Evolutionary conservation across 1,140 invertebrate species (phyloP), one percentile per base, ranked within the genome.

Genomic region (Drosophila leontia): DNA sequence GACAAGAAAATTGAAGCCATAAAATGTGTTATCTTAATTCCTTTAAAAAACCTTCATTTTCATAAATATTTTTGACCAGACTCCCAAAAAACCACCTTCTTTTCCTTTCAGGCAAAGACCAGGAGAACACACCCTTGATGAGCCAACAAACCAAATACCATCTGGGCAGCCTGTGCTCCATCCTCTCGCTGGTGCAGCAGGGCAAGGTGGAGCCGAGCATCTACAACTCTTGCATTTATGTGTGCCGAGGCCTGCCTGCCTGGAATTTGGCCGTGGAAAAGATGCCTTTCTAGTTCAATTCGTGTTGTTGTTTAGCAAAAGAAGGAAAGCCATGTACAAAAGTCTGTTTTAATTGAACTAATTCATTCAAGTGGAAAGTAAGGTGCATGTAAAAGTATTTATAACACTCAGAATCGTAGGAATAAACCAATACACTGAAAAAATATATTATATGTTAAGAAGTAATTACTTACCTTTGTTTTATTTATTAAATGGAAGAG

Each of bases 201-300:
- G 77, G 88, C 32, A 60, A 70, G 12, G 61, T 77, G 17, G 91
- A 92, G 55, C 57, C 76, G 4, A 71, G 71, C 23, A 51, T 82
- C 42, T 91, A 92, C 67, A 92, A 91, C 42, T 80, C 55, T 34
- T 84, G 92, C 45, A 65, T 87, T 12, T 92, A 91, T 53, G 88
- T 92, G 5, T 92, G 75, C 23, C 80, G 91, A 11, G 91, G 91
- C 8, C 51, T 92, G 15, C 91, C 91, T 29, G 91, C 82, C 42
- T 92, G 91, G 91, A 92, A 92, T 76, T 45, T 76, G 3, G 76
- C 75, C 53, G 86, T 88, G 32, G 57, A 92, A 50, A 48, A 61
- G 34, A 17, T 91, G 51, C 80, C 88, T 11, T 79, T 81, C n/a
- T 77, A 75, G 48, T 32, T 15, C 37, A 61, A 56, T 13, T 55